Evolutionary conservation across 1,140 invertebrate genomes (phyloP).

Genomic region (Orius laevigatus): DNA sequence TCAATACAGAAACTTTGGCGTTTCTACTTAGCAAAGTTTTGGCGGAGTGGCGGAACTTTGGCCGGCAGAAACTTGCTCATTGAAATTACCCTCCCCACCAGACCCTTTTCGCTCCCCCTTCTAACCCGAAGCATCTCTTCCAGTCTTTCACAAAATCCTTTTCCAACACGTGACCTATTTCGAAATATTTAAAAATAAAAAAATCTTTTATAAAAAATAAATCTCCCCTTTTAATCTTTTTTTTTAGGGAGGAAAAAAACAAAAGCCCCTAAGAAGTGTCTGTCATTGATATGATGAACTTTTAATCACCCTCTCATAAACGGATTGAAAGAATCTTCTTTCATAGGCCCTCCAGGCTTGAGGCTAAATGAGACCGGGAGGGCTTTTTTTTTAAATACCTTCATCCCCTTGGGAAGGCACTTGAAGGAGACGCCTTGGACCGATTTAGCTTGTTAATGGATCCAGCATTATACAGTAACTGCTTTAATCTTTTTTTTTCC

Average conservation of each 20-base stretch:
- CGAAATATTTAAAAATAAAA: neutral
- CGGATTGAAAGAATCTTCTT: slow-evolving; percentile 8
- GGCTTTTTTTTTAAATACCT: slow-evolving; percentile 3
- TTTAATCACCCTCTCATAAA: slow-evolving; percentile 9
- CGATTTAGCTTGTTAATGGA: no score
- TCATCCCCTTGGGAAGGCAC: no score
- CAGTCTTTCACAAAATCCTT: neutral
- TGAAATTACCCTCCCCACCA: slow-evolving; percentile 11
- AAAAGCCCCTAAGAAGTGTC: slow-evolving; percentile 6
- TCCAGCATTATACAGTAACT: no score
- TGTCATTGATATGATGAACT: slow-evolving; percentile 11
- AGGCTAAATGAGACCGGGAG: slow-evolving; percentile 5
- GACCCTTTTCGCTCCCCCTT: neutral
- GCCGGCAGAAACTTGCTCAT: slow-evolving; percentile 15
- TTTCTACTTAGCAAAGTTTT: slow-evolving; percentile 16
- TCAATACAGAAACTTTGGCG: slow-evolving; percentile 16
- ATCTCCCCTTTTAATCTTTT: slow-evolving; percentile 1
- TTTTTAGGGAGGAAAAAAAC: slow-evolving; percentile 7
- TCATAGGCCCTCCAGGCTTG: neutral
- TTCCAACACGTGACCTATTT: no score
- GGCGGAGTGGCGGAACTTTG: slow-evolving; percentile 9
- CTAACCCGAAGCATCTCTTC: neutral
- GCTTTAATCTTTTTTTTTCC: no score
- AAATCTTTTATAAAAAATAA: neutral
- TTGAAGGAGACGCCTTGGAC: no score